Evolutionary conservation across 2,888 invertebrate genomes (phyloP).

Genomic region (Hirtodrosophila cameraria): DNA sequence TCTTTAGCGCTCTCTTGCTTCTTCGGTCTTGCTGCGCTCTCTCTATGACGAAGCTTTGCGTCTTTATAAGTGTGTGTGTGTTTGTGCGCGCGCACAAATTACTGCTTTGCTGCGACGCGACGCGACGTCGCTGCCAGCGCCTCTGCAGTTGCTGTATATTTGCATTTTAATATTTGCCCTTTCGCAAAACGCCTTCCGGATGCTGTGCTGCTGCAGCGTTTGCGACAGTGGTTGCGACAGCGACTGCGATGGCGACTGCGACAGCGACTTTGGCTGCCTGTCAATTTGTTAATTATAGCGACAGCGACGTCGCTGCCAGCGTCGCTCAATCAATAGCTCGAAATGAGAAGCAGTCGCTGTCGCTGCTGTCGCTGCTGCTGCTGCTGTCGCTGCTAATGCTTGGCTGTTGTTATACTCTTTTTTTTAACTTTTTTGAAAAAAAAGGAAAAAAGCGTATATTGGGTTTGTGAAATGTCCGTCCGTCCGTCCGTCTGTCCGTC

Average conservation of each 20-base stretch:
- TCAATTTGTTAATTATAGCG: constrained; percentile 49
- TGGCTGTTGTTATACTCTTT: constrained; percentile 14
- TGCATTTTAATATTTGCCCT: constrained; percentile 66
- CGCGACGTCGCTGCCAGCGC: constrained; percentile 11
- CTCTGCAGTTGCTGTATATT: constrained; percentile 28
- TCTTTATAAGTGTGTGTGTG: constrained; percentile 10
- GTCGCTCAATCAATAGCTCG: constrained; percentile 67
- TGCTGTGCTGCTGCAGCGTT: constrained; percentile 32
- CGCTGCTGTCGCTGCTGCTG: constrained; percentile 26
- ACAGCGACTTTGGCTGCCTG: constrained; percentile 21
- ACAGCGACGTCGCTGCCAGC: constrained; percentile 23
- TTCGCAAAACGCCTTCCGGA: constrained; percentile 69
- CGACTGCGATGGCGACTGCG: constrained; percentile 42
- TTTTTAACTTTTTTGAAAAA: no score
- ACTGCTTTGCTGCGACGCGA: constrained; percentile 6
- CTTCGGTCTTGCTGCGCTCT: constrained; percentile 9
- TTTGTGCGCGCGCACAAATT: constrained; percentile 28
- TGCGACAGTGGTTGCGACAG: constrained; percentile 19
- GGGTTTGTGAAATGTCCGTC: no score
- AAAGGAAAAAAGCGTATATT: no score
- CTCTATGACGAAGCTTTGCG: constrained; percentile 5
- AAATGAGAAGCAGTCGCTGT: constrained; percentile 64
- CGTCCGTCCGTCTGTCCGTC: no score
- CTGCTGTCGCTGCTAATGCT: constrained; percentile 27
- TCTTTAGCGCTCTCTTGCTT: constrained; percentile 2